A percentile compares a stretch with the other conserved stretches of the same genome.
Evolutionary conservation across 2,888 invertebrate genomes (phyloP).

Genomic region (Oxytorus armatus): DNA sequence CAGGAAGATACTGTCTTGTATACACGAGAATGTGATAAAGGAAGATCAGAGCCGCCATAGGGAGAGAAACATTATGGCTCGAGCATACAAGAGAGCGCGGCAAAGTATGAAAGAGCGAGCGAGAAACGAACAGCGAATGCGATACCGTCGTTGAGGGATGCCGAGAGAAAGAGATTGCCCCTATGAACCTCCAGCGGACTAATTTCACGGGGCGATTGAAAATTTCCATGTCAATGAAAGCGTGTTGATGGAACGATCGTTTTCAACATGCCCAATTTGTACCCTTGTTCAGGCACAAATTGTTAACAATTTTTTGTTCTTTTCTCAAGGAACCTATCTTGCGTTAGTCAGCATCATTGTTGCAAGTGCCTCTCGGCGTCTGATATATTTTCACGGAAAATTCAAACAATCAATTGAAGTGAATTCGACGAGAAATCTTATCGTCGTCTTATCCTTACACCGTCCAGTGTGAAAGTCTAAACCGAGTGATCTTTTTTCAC

Average conservation of each 20-base stretch:
- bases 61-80: constrained; percentile 41
- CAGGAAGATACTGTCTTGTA: constrained; percentile 47
- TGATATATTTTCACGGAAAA: background rate
- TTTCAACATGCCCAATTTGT: constrained; percentile 37
- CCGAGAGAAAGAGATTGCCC: constrained; percentile 13
- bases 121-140: constrained; percentile 10
- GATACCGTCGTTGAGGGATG: constrained; percentile 9
- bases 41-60: constrained; percentile 35
- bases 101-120: constrained; percentile 8
- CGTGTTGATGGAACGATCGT: constrained; percentile 33
- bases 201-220: constrained; percentile 60
- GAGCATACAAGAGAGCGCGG: constrained; percentile 29
- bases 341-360: background rate
- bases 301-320: background rate
- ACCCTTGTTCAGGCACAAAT: constrained; percentile 5
- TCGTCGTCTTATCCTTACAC: constrained; percentile 5
- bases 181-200: constrained; percentile 22
- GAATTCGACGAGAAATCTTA: background rate
- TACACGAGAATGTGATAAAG: constrained; percentile 50
- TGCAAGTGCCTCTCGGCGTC: background rate
- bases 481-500: constrained; percentile 9
- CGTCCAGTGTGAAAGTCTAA: background rate
- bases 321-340: background rate
- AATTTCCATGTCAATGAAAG: constrained; percentile 60
- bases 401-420: background rate